Base-by-base conservation (phyloP, 1,140 invertebrate genomes). In the Cyclina sinensis region DNA sequence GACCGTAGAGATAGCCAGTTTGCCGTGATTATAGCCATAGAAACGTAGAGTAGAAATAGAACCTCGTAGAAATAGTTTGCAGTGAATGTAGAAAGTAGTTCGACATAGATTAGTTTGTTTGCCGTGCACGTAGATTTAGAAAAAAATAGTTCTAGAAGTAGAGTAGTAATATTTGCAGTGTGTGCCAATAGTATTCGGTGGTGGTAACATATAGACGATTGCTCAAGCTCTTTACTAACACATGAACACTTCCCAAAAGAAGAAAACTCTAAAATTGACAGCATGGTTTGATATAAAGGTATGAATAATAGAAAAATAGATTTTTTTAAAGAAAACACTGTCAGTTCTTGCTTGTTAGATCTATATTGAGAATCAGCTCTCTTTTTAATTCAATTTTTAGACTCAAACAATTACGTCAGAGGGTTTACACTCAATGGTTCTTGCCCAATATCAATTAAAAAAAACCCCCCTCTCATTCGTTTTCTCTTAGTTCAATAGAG, bases 81-180 rank as follows among this genome's bases (percentile, higher is more conserved):
- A 62, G 80, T 82, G 80, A 65, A 30, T 11, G 80, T 82, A 82
- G 80, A 39, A 57, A 80, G 14, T 51, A 80, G 76, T 57, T 57
- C 48, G 74, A 24, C 24, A 21, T 79, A 79, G 76, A 79, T 0
- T 79, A 51, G 76, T n/a, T 14, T 16, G 73, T 51, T 54, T 80
- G 76, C 54, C 54, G 76, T 57, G 54, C 30, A 39, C 18, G 48
- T 80, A 80, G 76, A 46, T 16, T 24, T 76, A 76, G 73, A 35
- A 30, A 24, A n/a, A 39, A 39, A 32, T 80, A 54, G 46, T 16
- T 24, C 16, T 80, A 79, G 74, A 18, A 39, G 32, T 24, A 39
- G 39, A 5, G 3, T 24, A 5, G 27, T 21, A 2, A 39, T 12
- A 43, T 79, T 27, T 79, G 70, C 70, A 21, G 70, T 74, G 70